Evolutionary conservation across 2,888 invertebrate species (phyloP).

Genomic region (Sarcophaga carnaria): DNA sequence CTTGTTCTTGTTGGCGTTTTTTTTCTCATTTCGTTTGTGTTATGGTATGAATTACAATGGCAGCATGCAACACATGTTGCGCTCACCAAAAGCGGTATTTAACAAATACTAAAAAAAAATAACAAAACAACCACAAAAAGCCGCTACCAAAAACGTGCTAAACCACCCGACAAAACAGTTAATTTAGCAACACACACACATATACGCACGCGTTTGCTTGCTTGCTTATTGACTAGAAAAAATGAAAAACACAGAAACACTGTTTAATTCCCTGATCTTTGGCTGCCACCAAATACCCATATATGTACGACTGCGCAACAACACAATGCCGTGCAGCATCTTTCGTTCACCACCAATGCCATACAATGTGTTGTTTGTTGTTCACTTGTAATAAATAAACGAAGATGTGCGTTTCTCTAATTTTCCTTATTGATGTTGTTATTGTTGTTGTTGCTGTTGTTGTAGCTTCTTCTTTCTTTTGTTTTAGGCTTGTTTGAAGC

Average conservation of each 20-base stretch:
- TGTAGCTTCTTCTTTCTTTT: conserved; percentile 20
- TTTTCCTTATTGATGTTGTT: background rate
- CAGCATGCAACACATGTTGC: conserved; percentile 67
- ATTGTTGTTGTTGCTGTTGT: background rate
- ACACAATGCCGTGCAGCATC: conserved; percentile 24
- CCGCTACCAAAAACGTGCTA: conserved; percentile 69
- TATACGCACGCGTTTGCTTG: background rate
- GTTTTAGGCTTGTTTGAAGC: background rate
- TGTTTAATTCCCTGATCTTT: conserved; percentile 52
- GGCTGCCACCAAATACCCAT: conserved; percentile 3
- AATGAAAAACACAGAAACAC: background rate
- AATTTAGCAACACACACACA: conserved; percentile 60
- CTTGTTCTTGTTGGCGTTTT: background rate
- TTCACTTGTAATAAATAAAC: conserved; percentile 40
- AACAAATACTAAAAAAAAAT: conserved; percentile 55
- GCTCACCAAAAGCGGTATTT: conserved; percentile 68
- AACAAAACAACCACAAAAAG: conserved; percentile 23
- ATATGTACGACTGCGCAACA: background rate
- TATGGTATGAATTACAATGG: conserved; percentile 46
- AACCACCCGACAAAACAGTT: conserved; percentile 69
- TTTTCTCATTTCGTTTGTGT: background rate
- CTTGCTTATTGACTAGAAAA: too few relatives aligned
- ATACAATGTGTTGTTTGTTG: conserved; percentile 15
- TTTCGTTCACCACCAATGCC: conserved; percentile 18
- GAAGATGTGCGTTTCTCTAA: conserved; percentile 32